A percentile compares a stretch with the other conserved stretches of the same genome.
Evolutionary conservation across 1,140 invertebrate species (phyloP).

Genomic region (Akabosia matsudoensis): DNA sequence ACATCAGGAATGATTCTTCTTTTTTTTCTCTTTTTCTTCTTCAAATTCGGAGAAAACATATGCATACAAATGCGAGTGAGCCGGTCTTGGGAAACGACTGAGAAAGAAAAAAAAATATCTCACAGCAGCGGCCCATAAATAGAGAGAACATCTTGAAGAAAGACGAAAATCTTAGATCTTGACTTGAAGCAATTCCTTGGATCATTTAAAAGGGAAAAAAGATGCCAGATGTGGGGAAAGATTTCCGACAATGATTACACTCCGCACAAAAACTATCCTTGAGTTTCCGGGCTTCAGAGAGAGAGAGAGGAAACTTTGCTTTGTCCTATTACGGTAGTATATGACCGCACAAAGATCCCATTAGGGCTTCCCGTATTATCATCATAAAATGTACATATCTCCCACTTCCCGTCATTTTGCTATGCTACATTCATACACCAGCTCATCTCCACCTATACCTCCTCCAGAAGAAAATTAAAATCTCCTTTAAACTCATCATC

Average conservation of each 20-base stretch:
- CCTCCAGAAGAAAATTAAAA: not conserved
- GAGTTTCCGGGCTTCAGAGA: no score
- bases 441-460: no score
- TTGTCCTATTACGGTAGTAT: not conserved
- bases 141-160: slow-evolving; percentile 13
- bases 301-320: no score
- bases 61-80: slow-evolving; percentile 2
- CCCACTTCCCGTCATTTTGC: no score
- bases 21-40: not conserved
- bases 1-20: slow-evolving; percentile 13
- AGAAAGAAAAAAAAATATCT: no score
- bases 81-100: no score
- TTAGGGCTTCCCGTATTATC: not conserved
- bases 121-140: no score
- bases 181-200: slow-evolving; percentile 37
- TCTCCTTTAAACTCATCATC: not conserved
- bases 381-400: no score
- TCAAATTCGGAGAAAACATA: not conserved
- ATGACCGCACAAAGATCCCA: not conserved
- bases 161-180: slow-evolving; percentile 12
- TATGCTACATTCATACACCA: no score
- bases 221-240: slow-evolving; percentile 46
- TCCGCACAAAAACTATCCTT: not conserved
- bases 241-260: slow-evolving; percentile 44
- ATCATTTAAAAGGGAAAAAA: slow-evolving; percentile 41